Conservation (phyloP, 2,888 invertebrate species). For the Apodemia hepburni region DNA sequence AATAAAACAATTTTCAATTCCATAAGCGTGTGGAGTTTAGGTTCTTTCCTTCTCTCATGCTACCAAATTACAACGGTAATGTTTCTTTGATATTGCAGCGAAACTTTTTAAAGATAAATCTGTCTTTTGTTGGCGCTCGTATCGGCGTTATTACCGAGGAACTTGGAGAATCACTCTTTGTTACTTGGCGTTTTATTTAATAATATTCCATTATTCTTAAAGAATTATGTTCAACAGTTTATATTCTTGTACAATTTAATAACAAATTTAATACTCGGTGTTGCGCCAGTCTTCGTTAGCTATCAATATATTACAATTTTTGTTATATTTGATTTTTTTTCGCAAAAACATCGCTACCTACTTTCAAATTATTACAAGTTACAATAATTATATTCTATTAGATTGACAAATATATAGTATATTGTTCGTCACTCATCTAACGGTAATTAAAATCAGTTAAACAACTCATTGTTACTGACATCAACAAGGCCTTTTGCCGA, state of each 20-base stretch:
- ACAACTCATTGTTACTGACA: neutral
- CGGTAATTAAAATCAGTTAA: conserved; percentile 1
- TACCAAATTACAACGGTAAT: conserved; percentile 35
- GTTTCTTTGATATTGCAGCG: conserved; percentile 37
- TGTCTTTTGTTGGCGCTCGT: conserved; percentile 35
- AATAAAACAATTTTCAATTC: conserved; percentile 10
- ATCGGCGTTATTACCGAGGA: conserved; percentile 31
- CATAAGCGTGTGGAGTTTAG: conserved; percentile 3
- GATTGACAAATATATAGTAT: neutral
- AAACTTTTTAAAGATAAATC: conserved; percentile 37
- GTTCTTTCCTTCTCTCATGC: conserved; percentile 22
- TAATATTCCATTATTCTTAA: conserved; percentile 25
- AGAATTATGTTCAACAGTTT: conserved; percentile 20
- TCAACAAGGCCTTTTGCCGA: neutral
- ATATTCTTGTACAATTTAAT: conserved; percentile 1
- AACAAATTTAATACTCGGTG: neutral
- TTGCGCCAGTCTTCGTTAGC: too few species aligned
- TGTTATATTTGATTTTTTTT: too few species aligned
- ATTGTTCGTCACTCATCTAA: neutral
- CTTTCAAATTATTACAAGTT: too few species aligned
- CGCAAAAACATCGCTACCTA: too few species aligned
- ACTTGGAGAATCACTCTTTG: conserved; percentile 32
- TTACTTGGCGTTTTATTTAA: conserved; percentile 28
- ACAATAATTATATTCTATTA: too few species aligned
- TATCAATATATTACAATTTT: too few species aligned